Evolutionary conservation across 2,113 vertebrate species (phyloP).

Genomic region (Osmerus eperlanus): DNA sequence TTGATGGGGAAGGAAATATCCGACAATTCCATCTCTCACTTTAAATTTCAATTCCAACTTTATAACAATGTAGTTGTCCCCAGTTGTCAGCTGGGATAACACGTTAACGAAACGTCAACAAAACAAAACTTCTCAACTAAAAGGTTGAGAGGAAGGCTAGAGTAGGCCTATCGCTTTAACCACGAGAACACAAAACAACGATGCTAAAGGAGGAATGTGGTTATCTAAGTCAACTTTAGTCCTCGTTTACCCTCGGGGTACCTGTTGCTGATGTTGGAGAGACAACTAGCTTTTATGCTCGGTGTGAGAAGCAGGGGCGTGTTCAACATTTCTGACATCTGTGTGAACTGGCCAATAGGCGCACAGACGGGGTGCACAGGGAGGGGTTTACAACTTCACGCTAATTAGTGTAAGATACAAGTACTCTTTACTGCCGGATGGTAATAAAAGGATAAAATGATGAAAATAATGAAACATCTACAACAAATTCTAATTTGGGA

Average conservation of each 20-base stretch:
- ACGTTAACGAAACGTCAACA: background rate
- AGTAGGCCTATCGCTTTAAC: background rate
- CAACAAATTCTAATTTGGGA: background rate
- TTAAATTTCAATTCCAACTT: constrained; percentile 6
- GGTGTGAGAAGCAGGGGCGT: constrained; percentile 38
- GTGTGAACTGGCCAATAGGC: constrained; percentile 58
- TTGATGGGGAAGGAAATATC: constrained; percentile 90
- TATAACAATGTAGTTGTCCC: background rate
- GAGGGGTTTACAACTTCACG: constrained; percentile 63
- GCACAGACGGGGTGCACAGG: constrained; percentile 3
- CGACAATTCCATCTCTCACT: constrained; percentile 79
- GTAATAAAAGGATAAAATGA: background rate
- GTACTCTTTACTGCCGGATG: constrained; percentile 39
- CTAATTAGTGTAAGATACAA: constrained; percentile 53
- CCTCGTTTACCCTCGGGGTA: constrained; percentile 47
- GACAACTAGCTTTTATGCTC: constrained; percentile 54
- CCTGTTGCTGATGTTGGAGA: constrained; percentile 40
- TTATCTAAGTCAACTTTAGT: constrained; percentile 23
- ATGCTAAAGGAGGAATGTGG: constrained; percentile 34
- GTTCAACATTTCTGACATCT: background rate
- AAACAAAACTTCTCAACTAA: background rate
- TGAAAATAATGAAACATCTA: background rate
- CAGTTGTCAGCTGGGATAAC: too few species aligned
- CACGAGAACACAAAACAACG: background rate
- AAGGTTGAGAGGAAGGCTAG: background rate